A percentile compares a stretch with the other conserved stretches of the same genome.
Conservation (phyloP, 2,797 vertebrate species). For the Epinephelus coioides region DNA sequence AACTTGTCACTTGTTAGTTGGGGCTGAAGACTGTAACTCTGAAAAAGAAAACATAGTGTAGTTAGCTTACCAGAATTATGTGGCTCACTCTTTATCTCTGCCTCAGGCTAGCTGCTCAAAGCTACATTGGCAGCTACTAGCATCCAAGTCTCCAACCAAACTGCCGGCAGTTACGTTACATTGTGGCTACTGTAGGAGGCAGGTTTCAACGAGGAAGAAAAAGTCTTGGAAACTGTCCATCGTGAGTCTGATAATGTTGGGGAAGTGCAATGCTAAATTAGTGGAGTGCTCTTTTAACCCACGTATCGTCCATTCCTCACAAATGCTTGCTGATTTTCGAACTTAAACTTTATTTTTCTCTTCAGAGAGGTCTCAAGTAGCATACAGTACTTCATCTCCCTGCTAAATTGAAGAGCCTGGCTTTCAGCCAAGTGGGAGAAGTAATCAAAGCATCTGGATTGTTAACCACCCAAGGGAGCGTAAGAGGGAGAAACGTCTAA, state of each 20-base stretch:
- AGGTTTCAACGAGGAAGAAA: slow-evolving; percentile 1
- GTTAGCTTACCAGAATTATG: background rate
- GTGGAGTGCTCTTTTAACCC: background rate
- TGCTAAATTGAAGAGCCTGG: slow-evolving; percentile 13
- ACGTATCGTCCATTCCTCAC: background rate
- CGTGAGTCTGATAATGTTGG: background rate
- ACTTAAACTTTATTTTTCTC: slow-evolving; percentile 9
- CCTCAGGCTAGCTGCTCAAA: background rate
- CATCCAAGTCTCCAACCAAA: background rate
- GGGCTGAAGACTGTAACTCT: background rate
- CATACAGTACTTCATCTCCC: slow-evolving; percentile 2
- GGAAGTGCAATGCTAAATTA: slow-evolving; percentile 10
- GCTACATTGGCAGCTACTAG: background rate
- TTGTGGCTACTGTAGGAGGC: background rate
- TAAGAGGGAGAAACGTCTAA: slow-evolving; percentile 10
- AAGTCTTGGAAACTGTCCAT: background rate
- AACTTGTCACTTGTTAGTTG: no score
- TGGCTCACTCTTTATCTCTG: background rate
- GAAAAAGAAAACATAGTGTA: slow-evolving; percentile 6
- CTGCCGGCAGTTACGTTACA: background rate
- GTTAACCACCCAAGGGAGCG: background rate
- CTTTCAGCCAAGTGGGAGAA: slow-evolving; percentile 9
- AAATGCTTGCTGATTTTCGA: slow-evolving; percentile 16
- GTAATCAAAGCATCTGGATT: slow-evolving; percentile 12
- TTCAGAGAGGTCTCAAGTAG: slow-evolving; percentile 10